Conservation (phyloP, 2,888 invertebrate species). For the Cacoxenus indagator region DNA sequence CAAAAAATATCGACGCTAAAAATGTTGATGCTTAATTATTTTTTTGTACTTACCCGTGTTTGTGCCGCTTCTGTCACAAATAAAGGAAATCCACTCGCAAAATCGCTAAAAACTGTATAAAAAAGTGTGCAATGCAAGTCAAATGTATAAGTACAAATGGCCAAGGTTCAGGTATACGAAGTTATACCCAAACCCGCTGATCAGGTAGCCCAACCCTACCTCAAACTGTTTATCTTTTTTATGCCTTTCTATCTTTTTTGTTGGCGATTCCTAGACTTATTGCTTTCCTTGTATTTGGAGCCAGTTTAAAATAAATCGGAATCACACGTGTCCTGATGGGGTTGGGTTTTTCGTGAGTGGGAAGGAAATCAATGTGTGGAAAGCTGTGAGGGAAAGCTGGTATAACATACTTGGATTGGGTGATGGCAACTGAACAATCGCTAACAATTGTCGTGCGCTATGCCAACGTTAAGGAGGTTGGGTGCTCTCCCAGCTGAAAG, state of each 20-base stretch:
- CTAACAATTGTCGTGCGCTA: not conserved
- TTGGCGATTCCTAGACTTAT: slow-evolving; percentile 12
- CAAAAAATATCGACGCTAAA: not conserved
- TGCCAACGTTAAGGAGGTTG: not conserved
- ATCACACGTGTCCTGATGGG: not conserved
- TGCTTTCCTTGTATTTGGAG: not conserved
- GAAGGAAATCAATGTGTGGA: too few species aligned
- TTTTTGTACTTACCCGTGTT: not conserved
- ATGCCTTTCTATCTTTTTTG: not conserved
- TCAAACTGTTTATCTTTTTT: not conserved
- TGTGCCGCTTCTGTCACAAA: not conserved
- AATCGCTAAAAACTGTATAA: slow-evolving; percentile 21
- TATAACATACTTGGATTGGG: too few species aligned
- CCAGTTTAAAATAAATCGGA: not conserved
- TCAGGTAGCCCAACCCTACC: not conserved
- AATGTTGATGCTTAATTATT: not conserved
- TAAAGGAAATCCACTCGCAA: not conserved
- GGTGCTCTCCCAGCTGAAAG: too few species aligned
- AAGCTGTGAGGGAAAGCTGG: too few species aligned
- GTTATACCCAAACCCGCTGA: too few species aligned
- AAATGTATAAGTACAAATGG: slow-evolving; percentile 1
- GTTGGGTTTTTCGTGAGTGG: not conserved
- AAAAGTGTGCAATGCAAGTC: slow-evolving; percentile 2
- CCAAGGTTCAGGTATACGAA: not conserved
- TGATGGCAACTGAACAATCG: not conserved